These are phyloP conservation scores for Dendrolimus kikuchii DNA, from an alignment of 1,140 invertebrate species.

Conservation along the genomic window DNA sequence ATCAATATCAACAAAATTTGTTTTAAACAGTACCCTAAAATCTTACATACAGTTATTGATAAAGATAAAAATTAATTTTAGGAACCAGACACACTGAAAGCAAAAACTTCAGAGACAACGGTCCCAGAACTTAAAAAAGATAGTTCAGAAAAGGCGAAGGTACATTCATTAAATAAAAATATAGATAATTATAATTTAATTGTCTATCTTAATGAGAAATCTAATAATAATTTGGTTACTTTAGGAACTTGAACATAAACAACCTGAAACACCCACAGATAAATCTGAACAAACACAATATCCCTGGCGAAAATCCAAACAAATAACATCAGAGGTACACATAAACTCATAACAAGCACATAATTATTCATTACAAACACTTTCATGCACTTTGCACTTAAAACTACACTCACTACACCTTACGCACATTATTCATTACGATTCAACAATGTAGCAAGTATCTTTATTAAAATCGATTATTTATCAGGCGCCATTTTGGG, in stretches of 20 bases:
- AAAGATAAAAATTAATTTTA: background rate
- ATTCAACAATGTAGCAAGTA: constrained; percentile 3
- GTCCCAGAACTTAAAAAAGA: constrained; percentile 5
- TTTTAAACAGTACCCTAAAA: too few relatives aligned
- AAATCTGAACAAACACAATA: constrained; percentile 25
- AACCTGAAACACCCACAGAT: constrained; percentile 21
- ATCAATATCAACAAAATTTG: too few relatives aligned
- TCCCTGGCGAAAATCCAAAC: constrained; percentile 30
- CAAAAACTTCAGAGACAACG: constrained; percentile 6
- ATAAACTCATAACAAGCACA: constrained; percentile 6
- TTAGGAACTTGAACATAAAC: constrained; percentile 23
- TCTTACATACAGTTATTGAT: too few relatives aligned
- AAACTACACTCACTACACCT: constrained; percentile 5
- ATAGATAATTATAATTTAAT: too few relatives aligned
- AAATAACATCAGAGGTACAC: constrained; percentile 16
- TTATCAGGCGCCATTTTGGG: constrained; percentile 41
- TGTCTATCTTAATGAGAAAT: background rate
- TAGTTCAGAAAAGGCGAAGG: constrained; percentile 6
- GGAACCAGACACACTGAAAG: constrained; percentile 9
- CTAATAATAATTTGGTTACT: constrained; percentile 7
- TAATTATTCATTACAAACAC: constrained; percentile 1
- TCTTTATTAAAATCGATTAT: constrained; percentile 11
- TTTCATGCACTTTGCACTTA: constrained; percentile 1
- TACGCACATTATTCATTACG: constrained; percentile 2
- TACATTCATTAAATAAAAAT: constrained; percentile 5